phyloP scores from a whole-genome alignment of 2,113 vertebrate genomes.

The Dasyprocta punctata region DNA sequence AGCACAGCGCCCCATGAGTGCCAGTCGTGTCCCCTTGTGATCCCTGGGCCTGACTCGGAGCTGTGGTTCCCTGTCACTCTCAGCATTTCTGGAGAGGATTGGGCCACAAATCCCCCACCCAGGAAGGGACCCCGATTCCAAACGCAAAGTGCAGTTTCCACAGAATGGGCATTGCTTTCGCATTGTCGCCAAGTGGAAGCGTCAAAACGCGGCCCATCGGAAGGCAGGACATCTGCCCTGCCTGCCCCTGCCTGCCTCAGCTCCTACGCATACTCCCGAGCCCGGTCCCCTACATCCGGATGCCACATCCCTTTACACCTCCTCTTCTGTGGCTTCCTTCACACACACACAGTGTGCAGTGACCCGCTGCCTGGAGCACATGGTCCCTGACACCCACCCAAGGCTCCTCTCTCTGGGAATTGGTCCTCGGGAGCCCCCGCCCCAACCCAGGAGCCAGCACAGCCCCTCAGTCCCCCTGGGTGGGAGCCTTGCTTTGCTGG shows the following conservation, averaged over 20 bases:
- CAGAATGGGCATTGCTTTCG: neutral
- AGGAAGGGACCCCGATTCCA: neutral
- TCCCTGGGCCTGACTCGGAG: neutral
- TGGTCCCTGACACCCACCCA: too few relatives aligned
- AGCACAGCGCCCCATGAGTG: neutral
- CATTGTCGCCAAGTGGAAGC: neutral
- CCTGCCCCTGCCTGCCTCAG: too few relatives aligned
- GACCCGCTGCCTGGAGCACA: neutral
- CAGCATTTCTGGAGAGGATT: neutral
- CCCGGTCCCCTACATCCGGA: neutral
- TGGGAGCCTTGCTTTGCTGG: neutral
- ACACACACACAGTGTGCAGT: neutral
- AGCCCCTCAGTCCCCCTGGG: neutral
- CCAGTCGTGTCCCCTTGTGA: too few relatives aligned
- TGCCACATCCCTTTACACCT: neutral
- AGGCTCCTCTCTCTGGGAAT: neutral
- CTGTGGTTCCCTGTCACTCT: neutral
- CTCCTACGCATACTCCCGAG: neutral
- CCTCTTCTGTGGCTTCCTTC: too few relatives aligned
- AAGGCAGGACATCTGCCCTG: neutral
- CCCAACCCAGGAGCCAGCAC: neutral
- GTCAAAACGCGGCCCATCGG: too few relatives aligned
- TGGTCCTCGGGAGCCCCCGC: too few relatives aligned
- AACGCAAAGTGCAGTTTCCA: neutral
- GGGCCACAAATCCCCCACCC: neutral